These are phyloP conservation scores for Augiades crinisus DNA, from an alignment of 2,888 invertebrate genomes.

Conservation along the genomic window DNA sequence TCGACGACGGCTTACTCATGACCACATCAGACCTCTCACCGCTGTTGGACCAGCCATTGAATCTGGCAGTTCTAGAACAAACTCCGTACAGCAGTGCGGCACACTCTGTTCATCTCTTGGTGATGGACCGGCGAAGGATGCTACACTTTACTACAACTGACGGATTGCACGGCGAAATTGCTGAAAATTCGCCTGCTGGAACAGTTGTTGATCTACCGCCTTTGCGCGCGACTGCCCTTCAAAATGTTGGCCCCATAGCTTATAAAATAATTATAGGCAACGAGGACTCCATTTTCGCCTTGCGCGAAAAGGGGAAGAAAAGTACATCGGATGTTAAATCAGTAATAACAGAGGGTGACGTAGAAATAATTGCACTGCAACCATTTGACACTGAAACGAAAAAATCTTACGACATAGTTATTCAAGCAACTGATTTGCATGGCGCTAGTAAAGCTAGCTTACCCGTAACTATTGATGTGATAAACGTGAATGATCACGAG, in stretches of 20 bases:
- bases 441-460: conserved; percentile 91
- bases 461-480: conserved; percentile 87
- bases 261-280: conserved; percentile 91
- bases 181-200: conserved; percentile 89
- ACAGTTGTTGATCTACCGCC: conserved; percentile 87
- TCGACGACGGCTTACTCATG: conserved; percentile 94
- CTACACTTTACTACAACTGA: conserved; percentile 86
- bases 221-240: conserved; percentile 86
- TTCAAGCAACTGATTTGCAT: conserved; percentile 90
- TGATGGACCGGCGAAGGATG: conserved; percentile 91
- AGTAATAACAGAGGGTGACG: conserved; percentile 83
- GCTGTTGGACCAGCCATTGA: conserved; percentile 89
- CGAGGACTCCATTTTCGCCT: conserved; percentile 86
- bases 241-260: conserved; percentile 85
- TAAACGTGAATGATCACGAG: conserved; percentile 95
- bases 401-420: conserved; percentile 85
- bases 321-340: conserved; percentile 72
- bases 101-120: conserved; percentile 90
- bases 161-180: conserved; percentile 85
- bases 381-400: conserved; percentile 90
- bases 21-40: conserved; percentile 93
- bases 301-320: conserved; percentile 82
- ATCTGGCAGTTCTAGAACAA: conserved; percentile 91
- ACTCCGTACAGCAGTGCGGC: conserved; percentile 89
- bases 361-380: conserved; percentile 88